Conservation (phyloP, 2,888 invertebrate genomes). For the Vesta saturnalis region DNA sequence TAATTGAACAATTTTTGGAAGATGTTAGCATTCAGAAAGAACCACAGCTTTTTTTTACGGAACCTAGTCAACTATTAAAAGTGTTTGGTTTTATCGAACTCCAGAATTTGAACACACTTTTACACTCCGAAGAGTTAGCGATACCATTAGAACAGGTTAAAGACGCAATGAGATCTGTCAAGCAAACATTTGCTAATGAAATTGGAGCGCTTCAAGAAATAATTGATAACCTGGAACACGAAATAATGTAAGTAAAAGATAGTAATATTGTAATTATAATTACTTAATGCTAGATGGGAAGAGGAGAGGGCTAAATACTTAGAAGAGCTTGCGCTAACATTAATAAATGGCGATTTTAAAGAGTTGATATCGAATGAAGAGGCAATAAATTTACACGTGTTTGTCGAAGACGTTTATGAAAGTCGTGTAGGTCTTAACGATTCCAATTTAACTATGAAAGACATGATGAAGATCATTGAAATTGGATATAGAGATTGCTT, state of each 20-base stretch:
- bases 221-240: constrained; percentile 61
- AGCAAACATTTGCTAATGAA: constrained; percentile 57
- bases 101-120: constrained; percentile 71
- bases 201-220: constrained; percentile 59
- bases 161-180: constrained; percentile 62
- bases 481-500: constrained; percentile 58
- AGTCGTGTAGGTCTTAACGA: constrained; percentile 68
- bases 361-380: constrained; percentile 66
- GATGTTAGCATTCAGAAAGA: constrained; percentile 61
- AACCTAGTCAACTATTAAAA: constrained; percentile 66
- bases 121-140: constrained; percentile 68
- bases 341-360: constrained; percentile 68
- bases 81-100: constrained; percentile 70
- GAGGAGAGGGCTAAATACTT: constrained; percentile 66
- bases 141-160: constrained; percentile 65
- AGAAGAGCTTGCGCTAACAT: constrained; percentile 65
- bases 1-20: constrained; percentile 64
- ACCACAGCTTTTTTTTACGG: constrained; percentile 68
- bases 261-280: not conserved
- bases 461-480: constrained; percentile 71
- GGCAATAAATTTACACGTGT: constrained; percentile 67
- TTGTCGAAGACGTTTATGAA: constrained; percentile 73
- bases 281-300: constrained; percentile 56
- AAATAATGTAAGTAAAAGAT: constrained; percentile 47
- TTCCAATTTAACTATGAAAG: constrained; percentile 65